Percentiles rank a stretch among this genome's conserved stretches.
These are phyloP conservation scores for Rhinolophus ferrumequinum DNA, from an alignment of 2,113 vertebrate species.

Conservation along the genomic window DNA sequence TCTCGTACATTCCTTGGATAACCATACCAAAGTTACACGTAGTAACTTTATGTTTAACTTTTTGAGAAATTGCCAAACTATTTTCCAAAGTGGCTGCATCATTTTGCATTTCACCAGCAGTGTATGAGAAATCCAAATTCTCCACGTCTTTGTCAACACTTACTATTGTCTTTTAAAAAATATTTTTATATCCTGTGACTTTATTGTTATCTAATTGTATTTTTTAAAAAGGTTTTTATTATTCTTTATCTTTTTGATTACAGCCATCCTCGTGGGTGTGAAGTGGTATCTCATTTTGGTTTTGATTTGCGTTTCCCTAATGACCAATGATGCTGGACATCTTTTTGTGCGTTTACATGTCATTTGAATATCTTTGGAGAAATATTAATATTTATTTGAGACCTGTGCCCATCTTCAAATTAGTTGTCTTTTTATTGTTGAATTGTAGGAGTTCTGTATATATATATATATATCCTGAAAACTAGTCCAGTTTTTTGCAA, in stretches of 20 bases:
- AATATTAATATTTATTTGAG: background rate
- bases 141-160: background rate
- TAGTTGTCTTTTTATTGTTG: conserved; percentile 14
- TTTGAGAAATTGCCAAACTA: background rate
- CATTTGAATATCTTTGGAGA: conserved; percentile 15
- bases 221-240: too few species aligned
- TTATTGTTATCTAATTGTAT: too few species aligned
- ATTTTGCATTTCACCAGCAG: background rate
- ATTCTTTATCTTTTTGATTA: background rate
- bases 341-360: background rate
- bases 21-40: background rate
- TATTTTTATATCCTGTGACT: too few species aligned
- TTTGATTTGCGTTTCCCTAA: background rate
- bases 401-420: background rate
- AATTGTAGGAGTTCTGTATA: background rate
- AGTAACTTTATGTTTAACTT: background rate
- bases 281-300: background rate
- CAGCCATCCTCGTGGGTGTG: background rate
- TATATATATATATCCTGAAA: background rate
- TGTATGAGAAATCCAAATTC: background rate
- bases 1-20: background rate
- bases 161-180: background rate
- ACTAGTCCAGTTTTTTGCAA: background rate
- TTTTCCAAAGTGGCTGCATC: background rate
- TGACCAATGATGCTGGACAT: too few species aligned